Evolutionary conservation across 2,888 invertebrate species (phyloP), one percentile per base, ranked within the genome.

Genomic region (Hypolimnas misippus): DNA sequence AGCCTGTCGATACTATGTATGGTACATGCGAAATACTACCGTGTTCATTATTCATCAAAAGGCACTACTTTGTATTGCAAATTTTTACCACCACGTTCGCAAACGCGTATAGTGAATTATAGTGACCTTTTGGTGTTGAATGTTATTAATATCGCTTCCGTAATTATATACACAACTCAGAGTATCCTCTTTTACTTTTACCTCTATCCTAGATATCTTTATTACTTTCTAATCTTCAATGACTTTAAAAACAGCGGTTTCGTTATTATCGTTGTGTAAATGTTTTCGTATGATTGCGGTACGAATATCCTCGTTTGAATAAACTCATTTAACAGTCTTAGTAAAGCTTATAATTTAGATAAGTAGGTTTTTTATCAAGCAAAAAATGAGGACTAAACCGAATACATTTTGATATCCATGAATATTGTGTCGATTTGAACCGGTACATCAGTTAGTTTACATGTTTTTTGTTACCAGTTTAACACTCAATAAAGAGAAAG

Each of bases 1-100:
- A 25, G 14, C 12, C 14, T 49, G 25, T 49, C 49, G 4, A 49
- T 49, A 49, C 77, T 71, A 14, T 49, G 38, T 58, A 46, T 33
- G 25, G 29, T 19, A 21, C 35, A 35, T 38, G n/a, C 19, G 19
- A 19, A 46, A 50, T 10, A 49, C 35, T 49, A 21, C 49, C 54
- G 54, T 35, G 25, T 54, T 54, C 44, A 56, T 56, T 56, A 44
- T 31, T 52, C 35, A 52, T 19, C 19, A 56, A 31, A 16, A 31
- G 40, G 2, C 16, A 31, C 29, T 16, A 42, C 25, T 42, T 14
- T 55, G 29, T 55, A 42, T 25, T 42, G 25, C 25, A 55, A 54
- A 40, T 42, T 29, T 42, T 42, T 46, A 46, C 12, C 19, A 29
- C 2, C 29, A 14, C 14, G 44, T 21, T 16, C 14, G 14, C 21